phyloP scores from a whole-genome alignment of 2,113 vertebrate species.

The Corydoras maculifer region DNA sequence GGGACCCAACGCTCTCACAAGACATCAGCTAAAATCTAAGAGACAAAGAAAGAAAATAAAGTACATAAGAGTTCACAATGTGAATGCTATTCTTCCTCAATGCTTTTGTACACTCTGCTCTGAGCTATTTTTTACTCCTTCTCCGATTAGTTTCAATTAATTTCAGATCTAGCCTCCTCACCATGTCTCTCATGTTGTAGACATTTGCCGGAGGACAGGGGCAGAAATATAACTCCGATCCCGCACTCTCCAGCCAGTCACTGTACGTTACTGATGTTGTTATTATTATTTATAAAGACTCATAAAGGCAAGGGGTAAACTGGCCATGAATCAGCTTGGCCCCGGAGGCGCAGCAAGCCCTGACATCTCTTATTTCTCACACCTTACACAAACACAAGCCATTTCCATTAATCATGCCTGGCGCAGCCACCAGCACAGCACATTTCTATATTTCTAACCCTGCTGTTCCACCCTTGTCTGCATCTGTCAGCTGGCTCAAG shows the following conservation, averaged over 20 bases:
- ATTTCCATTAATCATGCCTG: conserved; percentile 35
- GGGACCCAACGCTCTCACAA: too few species aligned
- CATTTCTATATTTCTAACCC: conserved; percentile 26
- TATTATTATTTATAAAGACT: conserved; percentile 53
- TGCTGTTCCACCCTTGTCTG: conserved; percentile 20
- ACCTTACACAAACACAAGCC: conserved; percentile 46
- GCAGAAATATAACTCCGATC: conserved; percentile 16
- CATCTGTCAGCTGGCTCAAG: neutral
- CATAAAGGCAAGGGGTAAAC: conserved; percentile 43
- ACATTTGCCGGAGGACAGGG: neutral
- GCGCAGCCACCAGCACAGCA: conserved; percentile 21
- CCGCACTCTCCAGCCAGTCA: conserved; percentile 26
- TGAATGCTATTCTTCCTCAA: too few species aligned
- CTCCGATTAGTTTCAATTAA: too few species aligned
- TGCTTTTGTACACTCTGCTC: too few species aligned
- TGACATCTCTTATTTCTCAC: conserved; percentile 47
- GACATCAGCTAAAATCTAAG: too few species aligned
- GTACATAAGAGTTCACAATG: too few species aligned
- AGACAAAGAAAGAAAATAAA: too few species aligned
- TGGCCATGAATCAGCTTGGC: conserved; percentile 46
- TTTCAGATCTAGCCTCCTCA: too few species aligned
- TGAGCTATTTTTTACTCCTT: too few species aligned
- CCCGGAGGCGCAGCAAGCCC: conserved; percentile 33
- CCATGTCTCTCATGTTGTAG: too few species aligned
- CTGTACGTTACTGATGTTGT: conserved; percentile 44